Conservation (phyloP, 2,888 invertebrate genomes). For the Napeogenes sylphis region DNA sequence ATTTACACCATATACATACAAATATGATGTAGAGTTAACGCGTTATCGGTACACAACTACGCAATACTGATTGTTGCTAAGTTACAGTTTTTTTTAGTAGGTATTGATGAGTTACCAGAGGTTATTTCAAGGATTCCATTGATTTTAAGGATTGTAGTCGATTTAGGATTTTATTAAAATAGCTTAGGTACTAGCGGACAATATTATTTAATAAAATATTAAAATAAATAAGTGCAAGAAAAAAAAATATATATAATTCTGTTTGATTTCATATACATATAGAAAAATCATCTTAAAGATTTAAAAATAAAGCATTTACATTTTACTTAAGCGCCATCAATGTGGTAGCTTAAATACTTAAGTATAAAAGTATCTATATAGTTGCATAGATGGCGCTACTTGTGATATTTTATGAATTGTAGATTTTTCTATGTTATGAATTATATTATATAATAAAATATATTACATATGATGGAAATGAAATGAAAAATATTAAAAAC, state of each 20-base stretch:
- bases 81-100: slow-evolving; percentile 19
- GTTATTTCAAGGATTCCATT: too few species aligned
- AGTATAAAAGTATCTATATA: background rate
- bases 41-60: slow-evolving; percentile 11
- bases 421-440: background rate
- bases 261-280: too few species aligned
- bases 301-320: too few species aligned
- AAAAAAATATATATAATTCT: too few species aligned
- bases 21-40: slow-evolving; percentile 9
- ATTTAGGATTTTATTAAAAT: too few species aligned
- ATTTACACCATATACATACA: slow-evolving; percentile 26
- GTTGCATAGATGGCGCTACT: background rate
- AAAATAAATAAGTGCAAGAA: too few species aligned
- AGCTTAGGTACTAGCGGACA: too few species aligned
- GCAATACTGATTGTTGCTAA: slow-evolving; percentile 22
- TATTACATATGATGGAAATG: background rate
- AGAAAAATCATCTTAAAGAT: too few species aligned
- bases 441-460: background rate
- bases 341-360: background rate
- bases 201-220: too few species aligned
- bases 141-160: too few species aligned
- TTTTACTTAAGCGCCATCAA: background rate
- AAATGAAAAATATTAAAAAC: background rate
- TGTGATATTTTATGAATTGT: too few species aligned
- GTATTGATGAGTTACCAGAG: slow-evolving; percentile 20